phyloP scores from a whole-genome alignment of 2,888 invertebrate species.

The Dryococelus australis region DNA sequence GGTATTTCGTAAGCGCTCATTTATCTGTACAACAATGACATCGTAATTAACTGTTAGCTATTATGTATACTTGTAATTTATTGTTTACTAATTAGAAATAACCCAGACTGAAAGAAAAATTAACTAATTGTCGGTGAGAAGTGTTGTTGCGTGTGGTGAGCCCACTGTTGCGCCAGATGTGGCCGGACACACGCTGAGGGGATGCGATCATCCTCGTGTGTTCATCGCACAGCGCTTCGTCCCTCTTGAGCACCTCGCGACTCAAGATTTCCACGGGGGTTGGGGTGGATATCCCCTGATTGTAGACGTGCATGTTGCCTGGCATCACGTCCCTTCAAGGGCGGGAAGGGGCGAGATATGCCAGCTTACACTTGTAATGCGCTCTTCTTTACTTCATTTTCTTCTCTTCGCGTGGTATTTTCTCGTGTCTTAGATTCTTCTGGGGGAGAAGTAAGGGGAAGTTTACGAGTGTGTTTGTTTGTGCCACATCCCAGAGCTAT shows the following conservation, averaged over 20 bases:
- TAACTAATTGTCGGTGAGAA: no score
- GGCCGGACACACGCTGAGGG: no score
- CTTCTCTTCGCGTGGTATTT: not conserved
- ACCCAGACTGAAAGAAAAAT: no score
- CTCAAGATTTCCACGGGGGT: not conserved
- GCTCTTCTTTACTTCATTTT: not conserved
- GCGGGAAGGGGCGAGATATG: constrained; percentile 10
- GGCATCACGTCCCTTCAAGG: not conserved
- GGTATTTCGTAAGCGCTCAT: no score
- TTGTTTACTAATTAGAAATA: no score
- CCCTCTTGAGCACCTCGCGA: not conserved
- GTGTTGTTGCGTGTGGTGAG: no score
- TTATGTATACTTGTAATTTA: no score
- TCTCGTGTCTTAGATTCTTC: not conserved
- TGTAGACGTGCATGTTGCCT: not conserved
- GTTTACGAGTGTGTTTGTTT: not conserved
- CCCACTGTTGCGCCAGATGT: no score
- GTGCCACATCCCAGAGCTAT: not conserved
- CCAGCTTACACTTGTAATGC: not conserved
- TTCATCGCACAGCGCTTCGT: no score
- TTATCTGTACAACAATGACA: no score
- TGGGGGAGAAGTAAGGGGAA: not conserved
- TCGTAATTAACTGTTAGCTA: no score
- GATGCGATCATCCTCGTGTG: no score
- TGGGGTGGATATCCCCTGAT: not conserved